A percentile compares a stretch with the other conserved stretches of the same genome.
Conservation (phyloP, 2,888 invertebrate genomes). For the Pogonocherus hispidulus region DNA sequence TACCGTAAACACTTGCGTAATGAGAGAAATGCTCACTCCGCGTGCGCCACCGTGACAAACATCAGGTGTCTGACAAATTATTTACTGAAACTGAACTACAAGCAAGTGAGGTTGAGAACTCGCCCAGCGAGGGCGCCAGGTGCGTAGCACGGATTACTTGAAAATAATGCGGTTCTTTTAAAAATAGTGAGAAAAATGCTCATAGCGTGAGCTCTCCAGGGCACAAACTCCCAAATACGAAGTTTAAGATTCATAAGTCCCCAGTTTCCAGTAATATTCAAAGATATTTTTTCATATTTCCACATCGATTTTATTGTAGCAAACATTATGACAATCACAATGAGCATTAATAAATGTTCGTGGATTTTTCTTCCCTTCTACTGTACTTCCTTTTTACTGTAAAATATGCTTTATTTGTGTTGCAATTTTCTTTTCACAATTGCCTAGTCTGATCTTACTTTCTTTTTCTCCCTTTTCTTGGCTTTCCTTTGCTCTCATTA, state of each 20-base stretch:
- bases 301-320: background rate
- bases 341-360: background rate
- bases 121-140: too few relatives aligned
- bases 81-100: too few relatives aligned
- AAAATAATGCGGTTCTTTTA: too few relatives aligned
- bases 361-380: background rate
- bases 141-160: too few relatives aligned
- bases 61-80: too few relatives aligned
- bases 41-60: too few relatives aligned
- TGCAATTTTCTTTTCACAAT: background rate
- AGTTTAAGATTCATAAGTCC: background rate
- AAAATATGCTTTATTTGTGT: background rate
- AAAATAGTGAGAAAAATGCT: too few relatives aligned
- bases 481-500: background rate
- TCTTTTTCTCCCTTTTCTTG: slow-evolving; percentile 5
- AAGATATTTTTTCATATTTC: background rate
- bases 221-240: background rate
- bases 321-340: background rate
- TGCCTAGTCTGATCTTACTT: background rate
- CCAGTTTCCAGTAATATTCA: background rate
- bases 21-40: too few relatives aligned
- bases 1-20: too few relatives aligned
- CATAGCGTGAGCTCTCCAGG: background rate
- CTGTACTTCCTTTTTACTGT: background rate
- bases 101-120: too few relatives aligned